Evolutionary conservation across 2,797 vertebrate species (phyloP).

Genomic region (Dipus sagitta): DNA sequence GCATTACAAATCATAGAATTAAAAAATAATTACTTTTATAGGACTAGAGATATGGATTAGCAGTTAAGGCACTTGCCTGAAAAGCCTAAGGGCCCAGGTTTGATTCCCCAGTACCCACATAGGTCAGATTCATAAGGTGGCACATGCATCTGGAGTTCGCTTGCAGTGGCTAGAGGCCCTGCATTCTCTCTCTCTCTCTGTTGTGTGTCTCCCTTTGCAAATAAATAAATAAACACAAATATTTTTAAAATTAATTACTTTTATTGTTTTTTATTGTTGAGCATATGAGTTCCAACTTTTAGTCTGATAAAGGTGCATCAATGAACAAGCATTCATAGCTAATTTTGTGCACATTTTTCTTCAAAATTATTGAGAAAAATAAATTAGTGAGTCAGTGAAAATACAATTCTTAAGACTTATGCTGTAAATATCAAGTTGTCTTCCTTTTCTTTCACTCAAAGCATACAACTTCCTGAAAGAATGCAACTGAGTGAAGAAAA

Average conservation of each 20-base stretch:
- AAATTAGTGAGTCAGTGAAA: background rate
- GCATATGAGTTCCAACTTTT: background rate
- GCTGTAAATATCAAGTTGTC: background rate
- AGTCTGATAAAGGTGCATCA: background rate
- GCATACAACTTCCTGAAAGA: background rate
- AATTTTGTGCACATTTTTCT: conserved; percentile 30
- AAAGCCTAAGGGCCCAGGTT: no score
- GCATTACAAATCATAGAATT: background rate
- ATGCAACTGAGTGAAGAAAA: conserved; percentile 27
- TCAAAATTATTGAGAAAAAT: conserved; percentile 19
- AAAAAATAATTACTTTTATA: background rate
- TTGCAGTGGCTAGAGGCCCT: no score
- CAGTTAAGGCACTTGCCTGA: no score
- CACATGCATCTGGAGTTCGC: no score
- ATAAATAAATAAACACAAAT: no score
- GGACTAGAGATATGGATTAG: no score
- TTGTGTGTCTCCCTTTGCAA: no score
- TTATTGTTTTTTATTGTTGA: background rate
- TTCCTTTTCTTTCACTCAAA: background rate
- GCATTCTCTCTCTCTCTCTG: no score
- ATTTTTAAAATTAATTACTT: no score
- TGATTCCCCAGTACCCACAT: no score
- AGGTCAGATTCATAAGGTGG: no score
- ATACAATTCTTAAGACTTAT: conserved; percentile 14
- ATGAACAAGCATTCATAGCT: background rate